Evolutionary conservation across 2,797 vertebrate species (phyloP).

Genomic region (Enteromius thamalakanensis): DNA sequence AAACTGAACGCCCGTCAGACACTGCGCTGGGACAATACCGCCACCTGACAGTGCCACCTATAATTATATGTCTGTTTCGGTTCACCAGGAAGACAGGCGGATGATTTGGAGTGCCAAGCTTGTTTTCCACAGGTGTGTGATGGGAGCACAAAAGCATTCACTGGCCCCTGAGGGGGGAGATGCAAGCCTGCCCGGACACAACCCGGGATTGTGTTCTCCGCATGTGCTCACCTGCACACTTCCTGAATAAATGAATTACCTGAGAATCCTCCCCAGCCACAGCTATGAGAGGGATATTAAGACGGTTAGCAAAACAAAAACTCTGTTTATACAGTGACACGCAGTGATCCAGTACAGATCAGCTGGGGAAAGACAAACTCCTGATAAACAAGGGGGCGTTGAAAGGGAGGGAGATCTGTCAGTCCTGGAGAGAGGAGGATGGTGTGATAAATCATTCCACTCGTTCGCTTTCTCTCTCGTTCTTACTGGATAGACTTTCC

Average conservation of each 20-base stretch:
- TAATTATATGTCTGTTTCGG: slow-evolving; percentile 66
- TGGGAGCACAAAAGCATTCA: slow-evolving; percentile 60
- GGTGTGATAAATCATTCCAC: slow-evolving; percentile 18
- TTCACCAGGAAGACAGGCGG: slow-evolving; percentile 60
- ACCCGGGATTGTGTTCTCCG: background rate
- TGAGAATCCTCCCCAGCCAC: background rate
- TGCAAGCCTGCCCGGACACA: slow-evolving; percentile 19
- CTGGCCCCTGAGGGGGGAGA: slow-evolving; percentile 9
- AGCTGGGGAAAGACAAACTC: slow-evolving; percentile 29
- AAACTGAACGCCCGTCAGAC: background rate
- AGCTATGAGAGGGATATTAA: slow-evolving; percentile 13
- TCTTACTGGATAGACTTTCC: background rate
- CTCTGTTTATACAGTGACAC: slow-evolving; percentile 33
- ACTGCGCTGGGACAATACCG: background rate
- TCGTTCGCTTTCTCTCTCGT: background rate
- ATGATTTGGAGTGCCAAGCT: slow-evolving; percentile 47
- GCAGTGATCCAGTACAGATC: slow-evolving; percentile 29
- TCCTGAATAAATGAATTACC: slow-evolving; percentile 18
- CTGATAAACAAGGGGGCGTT: slow-evolving; percentile 30
- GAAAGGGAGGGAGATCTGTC: slow-evolving; percentile 1
- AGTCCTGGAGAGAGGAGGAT: background rate
- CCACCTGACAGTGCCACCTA: slow-evolving; percentile 55
- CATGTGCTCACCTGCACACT: slow-evolving; percentile 32
- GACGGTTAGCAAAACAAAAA: slow-evolving; percentile 36
- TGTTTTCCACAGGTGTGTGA: slow-evolving; percentile 26